phyloP scores from a whole-genome alignment of 2,888 invertebrate genomes.

The Hoplodrina ambigua region DNA sequence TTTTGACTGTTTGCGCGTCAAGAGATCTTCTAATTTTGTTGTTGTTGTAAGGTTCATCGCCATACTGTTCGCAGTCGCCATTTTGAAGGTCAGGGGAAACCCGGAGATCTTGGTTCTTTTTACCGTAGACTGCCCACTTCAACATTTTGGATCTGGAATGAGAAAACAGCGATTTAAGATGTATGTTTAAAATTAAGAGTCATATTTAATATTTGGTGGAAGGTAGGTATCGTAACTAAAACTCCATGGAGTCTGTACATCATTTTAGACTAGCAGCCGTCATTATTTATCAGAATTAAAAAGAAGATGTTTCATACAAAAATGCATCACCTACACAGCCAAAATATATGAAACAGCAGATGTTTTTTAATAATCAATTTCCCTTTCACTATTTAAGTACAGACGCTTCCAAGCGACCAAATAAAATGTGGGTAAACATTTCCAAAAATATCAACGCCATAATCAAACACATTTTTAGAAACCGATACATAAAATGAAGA shows the following conservation, averaged over 20 bases:
- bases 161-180: conserved; percentile 30
- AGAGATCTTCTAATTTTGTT: conserved; percentile 79
- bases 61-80: conserved; percentile 69
- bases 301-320: no score
- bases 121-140: conserved; percentile 91
- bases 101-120: conserved; percentile 83
- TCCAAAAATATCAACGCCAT: no score
- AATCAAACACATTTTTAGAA: neutral
- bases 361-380: no score
- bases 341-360: no score
- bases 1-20: conserved; percentile 83
- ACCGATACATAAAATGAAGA: neutral
- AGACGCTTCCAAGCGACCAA: no score
- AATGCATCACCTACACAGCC: no score
- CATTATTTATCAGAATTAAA: no score
- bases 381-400: no score
- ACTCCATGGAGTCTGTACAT: no score
- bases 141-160: conserved; percentile 89
- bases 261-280: no score
- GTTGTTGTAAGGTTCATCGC: conserved; percentile 71
- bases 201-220: neutral
- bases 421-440: no score
- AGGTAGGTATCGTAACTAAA: neutral
- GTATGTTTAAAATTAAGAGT: neutral
- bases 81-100: conserved; percentile 69